Evolutionary conservation across 2,888 invertebrate genomes (phyloP).

Genomic region (Leucophenga maculata): DNA sequence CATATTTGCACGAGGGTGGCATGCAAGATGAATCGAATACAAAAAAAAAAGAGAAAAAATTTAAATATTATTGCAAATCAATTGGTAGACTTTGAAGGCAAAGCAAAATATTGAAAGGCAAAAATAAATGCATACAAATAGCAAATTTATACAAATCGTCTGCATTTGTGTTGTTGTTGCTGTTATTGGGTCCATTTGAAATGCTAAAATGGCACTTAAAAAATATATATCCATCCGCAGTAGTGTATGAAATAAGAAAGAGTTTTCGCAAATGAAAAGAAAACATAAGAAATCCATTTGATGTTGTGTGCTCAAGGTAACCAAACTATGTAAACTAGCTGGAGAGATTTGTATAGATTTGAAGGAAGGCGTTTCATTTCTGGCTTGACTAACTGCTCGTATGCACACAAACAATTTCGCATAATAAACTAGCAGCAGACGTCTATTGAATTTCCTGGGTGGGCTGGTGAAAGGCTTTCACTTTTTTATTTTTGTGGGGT

Average conservation of each 20-base stretch:
- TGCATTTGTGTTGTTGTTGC: no score
- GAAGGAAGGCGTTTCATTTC: not conserved
- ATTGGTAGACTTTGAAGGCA: constrained; percentile 45
- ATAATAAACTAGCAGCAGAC: constrained; percentile 46
- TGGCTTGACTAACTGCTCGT: not conserved
- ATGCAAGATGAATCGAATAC: constrained; percentile 37
- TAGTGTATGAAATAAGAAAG: constrained; percentile 28
- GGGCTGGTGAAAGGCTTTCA: constrained; percentile 61
- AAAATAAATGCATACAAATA: constrained; percentile 66
- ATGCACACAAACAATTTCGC: constrained; percentile 44
- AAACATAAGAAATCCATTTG: constrained; percentile 69
- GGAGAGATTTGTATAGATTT: constrained; percentile 13
- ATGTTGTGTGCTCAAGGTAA: constrained; percentile 45
- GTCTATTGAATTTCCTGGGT: constrained; percentile 33
- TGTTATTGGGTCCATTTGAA: constrained; percentile 50
- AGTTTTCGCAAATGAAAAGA: constrained; percentile 63
- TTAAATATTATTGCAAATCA: constrained; percentile 69
- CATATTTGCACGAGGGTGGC: constrained; percentile 51
- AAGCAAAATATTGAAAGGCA: constrained; percentile 9
- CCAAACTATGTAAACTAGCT: constrained; percentile 61
- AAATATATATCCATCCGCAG: constrained; percentile 41
- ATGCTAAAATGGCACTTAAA: constrained; percentile 67
- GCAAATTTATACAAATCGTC: constrained; percentile 64
- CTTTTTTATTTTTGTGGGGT: constrained; percentile 30
- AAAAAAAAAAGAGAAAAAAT: constrained; percentile 34